phyloP scores from a whole-genome alignment of 2,888 invertebrate species.

The Agrochola lychnidis region DNA sequence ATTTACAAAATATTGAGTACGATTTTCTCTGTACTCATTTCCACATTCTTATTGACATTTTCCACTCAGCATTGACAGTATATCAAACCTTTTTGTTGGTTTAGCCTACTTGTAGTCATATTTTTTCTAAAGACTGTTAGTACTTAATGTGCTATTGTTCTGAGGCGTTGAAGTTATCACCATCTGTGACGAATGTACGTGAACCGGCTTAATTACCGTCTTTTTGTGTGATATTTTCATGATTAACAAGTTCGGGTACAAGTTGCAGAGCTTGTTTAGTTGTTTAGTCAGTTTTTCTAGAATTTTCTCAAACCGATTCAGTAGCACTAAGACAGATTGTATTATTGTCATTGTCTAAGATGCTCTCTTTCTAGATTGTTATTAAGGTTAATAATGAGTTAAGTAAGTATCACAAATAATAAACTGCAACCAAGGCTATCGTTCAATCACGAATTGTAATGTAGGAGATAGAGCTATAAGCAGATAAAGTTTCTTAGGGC shows the following conservation, averaged over 20 bases:
- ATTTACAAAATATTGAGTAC: conserved; percentile 21
- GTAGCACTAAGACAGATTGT: not conserved
- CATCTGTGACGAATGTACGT: conserved; percentile 31
- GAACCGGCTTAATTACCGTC: conserved; percentile 22
- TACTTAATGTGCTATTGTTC: conserved; percentile 57
- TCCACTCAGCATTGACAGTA: conserved; percentile 26
- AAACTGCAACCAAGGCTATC: not conserved
- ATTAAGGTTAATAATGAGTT: conserved; percentile 10
- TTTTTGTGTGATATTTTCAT: conserved; percentile 33
- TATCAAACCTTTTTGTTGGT: conserved; percentile 55
- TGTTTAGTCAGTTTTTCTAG: not conserved
- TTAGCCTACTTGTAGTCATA: conserved; percentile 36
- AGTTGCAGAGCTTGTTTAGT: not conserved
- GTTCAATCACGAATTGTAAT: not conserved
- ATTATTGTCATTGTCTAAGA: not conserved
- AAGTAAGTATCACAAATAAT: not conserved
- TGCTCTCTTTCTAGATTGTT: not conserved
- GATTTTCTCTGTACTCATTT: conserved; percentile 42
- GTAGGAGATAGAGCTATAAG: not conserved
- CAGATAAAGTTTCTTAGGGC: not conserved
- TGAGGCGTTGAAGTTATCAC: conserved; percentile 43
- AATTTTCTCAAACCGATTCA: not conserved
- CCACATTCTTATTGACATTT: conserved; percentile 47
- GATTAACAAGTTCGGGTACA: conserved; percentile 16
- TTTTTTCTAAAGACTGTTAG: conserved; percentile 37